phyloP scores from a whole-genome alignment of 2,888 invertebrate species.

The Andrena minutula region DNA sequence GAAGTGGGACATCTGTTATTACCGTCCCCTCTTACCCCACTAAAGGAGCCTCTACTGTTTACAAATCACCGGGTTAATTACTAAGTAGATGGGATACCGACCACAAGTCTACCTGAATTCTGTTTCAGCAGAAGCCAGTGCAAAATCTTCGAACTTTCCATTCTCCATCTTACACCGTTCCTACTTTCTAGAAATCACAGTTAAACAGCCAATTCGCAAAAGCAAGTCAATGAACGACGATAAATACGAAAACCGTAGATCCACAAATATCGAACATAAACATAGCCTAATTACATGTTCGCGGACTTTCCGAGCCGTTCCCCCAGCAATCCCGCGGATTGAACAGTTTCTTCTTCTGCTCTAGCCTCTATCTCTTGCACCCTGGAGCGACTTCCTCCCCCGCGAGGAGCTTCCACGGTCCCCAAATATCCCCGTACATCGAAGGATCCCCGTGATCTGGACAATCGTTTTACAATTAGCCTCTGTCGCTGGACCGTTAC shows the following conservation, averaged over 20 bases:
- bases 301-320: background rate
- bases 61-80: background rate
- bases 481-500: slow-evolving; percentile 46
- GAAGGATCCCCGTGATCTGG: slow-evolving; percentile 24
- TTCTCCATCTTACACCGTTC: background rate
- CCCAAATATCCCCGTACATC: slow-evolving; percentile 5
- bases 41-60: background rate
- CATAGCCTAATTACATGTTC: background rate
- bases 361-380: slow-evolving; percentile 13
- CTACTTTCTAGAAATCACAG: background rate
- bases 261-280: slow-evolving; percentile 18
- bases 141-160: background rate
- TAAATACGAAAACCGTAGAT: background rate
- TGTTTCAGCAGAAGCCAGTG: background rate
- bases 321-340: background rate
- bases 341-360: background rate
- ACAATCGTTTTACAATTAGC: slow-evolving; percentile 37
- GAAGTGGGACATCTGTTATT: background rate
- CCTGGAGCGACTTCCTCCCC: background rate
- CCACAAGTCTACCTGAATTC: background rate
- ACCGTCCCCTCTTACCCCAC: background rate
- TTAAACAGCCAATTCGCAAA: background rate
- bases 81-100: background rate
- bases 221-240: background rate
- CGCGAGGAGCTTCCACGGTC: slow-evolving; percentile 16